Conservation (phyloP, 2,888 invertebrate genomes). For the Callinectes sapidus region DNA sequence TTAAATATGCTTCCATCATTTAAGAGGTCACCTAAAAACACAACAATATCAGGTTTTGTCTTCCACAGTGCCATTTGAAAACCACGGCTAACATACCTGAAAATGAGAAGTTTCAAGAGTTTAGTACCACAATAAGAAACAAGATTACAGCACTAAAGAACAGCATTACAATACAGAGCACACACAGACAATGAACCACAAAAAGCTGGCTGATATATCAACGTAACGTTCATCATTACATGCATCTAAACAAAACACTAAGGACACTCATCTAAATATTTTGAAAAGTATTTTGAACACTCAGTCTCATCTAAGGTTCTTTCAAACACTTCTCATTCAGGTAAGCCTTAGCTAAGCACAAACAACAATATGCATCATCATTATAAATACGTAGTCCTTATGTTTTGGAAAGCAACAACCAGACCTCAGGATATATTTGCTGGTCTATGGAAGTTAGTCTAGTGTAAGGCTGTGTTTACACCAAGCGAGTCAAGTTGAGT, state of each 20-base stretch:
- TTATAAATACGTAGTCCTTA: background rate
- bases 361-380: background rate
- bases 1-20: slow-evolving; percentile 93
- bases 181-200: background rate
- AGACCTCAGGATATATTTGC: background rate
- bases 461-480: no score
- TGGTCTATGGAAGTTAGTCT: background rate
- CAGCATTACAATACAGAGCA: background rate
- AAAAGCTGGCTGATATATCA: background rate
- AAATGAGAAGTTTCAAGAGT: slow-evolving; percentile 13
- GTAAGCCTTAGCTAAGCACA: background rate
- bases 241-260: background rate
- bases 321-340: background rate
- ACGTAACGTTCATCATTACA: background rate
- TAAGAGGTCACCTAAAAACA: slow-evolving; percentile 95
- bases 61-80: slow-evolving; percentile 84
- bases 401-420: background rate
- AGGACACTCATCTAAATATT: background rate
- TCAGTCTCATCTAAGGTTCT: background rate
- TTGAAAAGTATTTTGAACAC: background rate
- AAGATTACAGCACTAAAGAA: background rate
- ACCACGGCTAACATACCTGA: slow-evolving; percentile 70
- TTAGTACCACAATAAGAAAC: background rate
- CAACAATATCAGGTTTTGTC: slow-evolving; percentile 87
- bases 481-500: no score